A percentile compares a stretch with the other conserved stretches of the same genome.
These are phyloP conservation scores for Drosophila bunnanda DNA, from an alignment of 2,888 invertebrate genomes.

Conservation along the genomic window DNA sequence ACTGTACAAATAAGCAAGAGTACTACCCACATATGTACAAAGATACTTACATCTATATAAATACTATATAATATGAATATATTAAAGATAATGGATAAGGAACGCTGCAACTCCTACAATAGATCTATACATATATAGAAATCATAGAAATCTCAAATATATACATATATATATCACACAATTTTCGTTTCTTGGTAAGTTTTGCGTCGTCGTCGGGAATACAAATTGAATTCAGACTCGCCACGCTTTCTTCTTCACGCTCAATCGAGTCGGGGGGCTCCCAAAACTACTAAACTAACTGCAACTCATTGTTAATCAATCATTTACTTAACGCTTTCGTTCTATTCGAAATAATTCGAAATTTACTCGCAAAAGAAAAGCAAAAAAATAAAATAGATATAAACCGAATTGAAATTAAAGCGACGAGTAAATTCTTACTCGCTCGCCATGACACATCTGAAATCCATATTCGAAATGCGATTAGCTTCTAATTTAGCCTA, in stretches of 20 bases:
- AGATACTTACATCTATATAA: conserved; percentile 38
- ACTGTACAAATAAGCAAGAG: conserved; percentile 54
- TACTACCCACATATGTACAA: conserved; percentile 45
- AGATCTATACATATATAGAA: conserved; percentile 36
- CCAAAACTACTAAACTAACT: conserved; percentile 34
- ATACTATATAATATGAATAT: conserved; percentile 12
- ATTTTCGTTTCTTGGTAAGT: conserved; percentile 73
- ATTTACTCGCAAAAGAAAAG: conserved; percentile 27
- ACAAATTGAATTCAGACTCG: conserved; percentile 41
- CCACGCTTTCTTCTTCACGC: conserved; percentile 32
- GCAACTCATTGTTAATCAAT: conserved; percentile 36
- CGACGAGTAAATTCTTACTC: conserved; percentile 1
- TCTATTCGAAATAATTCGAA: conserved; percentile 23
- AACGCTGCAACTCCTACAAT: conserved; percentile 54
- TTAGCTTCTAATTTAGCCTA: conserved; percentile 34
- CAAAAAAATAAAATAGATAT: not conserved
- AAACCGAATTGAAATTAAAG: not conserved
- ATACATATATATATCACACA: conserved; percentile 50
- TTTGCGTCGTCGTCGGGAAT: conserved; percentile 51
- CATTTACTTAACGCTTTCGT: conserved; percentile 35
- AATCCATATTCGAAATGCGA: conserved; percentile 43
- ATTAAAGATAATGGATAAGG: conserved; percentile 33
- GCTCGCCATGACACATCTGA: conserved; percentile 35
- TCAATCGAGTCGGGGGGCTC: conserved; percentile 14
- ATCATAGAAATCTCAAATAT: conserved; percentile 53